Conservation (phyloP, 2,797 vertebrate species). For the Bryconaethiops microstoma region DNA sequence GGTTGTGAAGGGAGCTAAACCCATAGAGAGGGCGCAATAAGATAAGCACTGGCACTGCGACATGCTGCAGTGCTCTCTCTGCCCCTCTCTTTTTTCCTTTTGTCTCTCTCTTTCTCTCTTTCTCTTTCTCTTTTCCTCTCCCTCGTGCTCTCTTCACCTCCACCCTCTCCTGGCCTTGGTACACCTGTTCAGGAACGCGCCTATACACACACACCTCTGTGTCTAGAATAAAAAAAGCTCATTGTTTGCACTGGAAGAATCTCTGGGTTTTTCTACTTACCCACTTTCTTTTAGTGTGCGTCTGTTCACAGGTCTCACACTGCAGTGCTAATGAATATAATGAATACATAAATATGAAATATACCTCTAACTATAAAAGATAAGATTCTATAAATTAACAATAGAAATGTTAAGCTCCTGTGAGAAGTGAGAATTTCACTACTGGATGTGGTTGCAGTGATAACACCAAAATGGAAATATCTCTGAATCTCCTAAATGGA, state of each 20-base stretch:
- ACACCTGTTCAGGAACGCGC: conserved; percentile 48
- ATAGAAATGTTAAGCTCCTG: no score
- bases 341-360: not conserved
- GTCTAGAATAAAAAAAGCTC: conserved; percentile 7
- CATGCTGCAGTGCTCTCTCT: conserved; percentile 41
- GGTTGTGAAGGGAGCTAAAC: conserved; percentile 38
- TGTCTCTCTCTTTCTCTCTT: conserved; percentile 12
- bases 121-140: conserved; percentile 13
- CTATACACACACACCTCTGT: not conserved
- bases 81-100: not conserved
- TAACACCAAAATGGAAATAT: no score
- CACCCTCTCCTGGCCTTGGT: conserved; percentile 36
- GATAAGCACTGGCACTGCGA: conserved; percentile 38
- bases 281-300: not conserved
- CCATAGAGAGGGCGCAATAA: conserved; percentile 30
- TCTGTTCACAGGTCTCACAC: not conserved
- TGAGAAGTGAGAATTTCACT: no score
- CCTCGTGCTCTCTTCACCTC: not conserved
- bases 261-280: not conserved
- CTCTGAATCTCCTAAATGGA: no score
- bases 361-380: no score
- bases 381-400: no score
- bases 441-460: no score
- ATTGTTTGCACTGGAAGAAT: not conserved
- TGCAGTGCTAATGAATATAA: not conserved